Percentiles rank a stretch among this genome's conserved stretches.
Conservation (phyloP, 1,140 invertebrate genomes). For the Drosophila azteca region DNA sequence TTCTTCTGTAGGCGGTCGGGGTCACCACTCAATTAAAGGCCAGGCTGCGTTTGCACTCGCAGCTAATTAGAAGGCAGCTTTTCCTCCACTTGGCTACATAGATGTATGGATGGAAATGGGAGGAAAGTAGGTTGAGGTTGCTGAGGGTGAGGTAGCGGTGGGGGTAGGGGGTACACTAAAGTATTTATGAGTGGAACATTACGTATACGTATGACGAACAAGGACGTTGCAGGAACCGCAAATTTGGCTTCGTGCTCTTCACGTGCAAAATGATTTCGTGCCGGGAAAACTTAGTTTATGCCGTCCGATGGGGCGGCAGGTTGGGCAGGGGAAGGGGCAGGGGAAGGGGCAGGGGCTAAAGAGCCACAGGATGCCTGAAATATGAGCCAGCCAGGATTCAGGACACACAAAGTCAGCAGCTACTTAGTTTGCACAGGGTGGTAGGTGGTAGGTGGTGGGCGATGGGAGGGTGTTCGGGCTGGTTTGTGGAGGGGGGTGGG, state of each 20-base stretch:
- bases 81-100: too few species aligned
- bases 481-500: not conserved
- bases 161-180: conserved; percentile 1
- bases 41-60: not conserved
- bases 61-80: conserved; percentile 33
- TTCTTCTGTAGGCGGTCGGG: not conserved
- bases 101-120: not conserved
- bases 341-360: conserved; percentile 21
- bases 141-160: not conserved
- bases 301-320: conserved; percentile 7
- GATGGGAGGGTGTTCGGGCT: too few species aligned
- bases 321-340: not conserved
- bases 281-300: conserved; percentile 40
- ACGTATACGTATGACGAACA: conserved; percentile 2
- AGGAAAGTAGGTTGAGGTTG: not conserved
- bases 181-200: conserved; percentile 31
- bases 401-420: conserved; percentile 7
- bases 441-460: not conserved
- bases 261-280: conserved; percentile 57
- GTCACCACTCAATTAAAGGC: conserved; percentile 44
- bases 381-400: too few species aligned
- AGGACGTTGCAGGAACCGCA: conserved; percentile 35
- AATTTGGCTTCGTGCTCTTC: conserved; percentile 46
- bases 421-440: conserved; percentile 10
- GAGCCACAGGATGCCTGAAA: conserved; percentile 31